Conservation (phyloP, 2,113 vertebrate species). For the Mustela lutreola region DNA sequence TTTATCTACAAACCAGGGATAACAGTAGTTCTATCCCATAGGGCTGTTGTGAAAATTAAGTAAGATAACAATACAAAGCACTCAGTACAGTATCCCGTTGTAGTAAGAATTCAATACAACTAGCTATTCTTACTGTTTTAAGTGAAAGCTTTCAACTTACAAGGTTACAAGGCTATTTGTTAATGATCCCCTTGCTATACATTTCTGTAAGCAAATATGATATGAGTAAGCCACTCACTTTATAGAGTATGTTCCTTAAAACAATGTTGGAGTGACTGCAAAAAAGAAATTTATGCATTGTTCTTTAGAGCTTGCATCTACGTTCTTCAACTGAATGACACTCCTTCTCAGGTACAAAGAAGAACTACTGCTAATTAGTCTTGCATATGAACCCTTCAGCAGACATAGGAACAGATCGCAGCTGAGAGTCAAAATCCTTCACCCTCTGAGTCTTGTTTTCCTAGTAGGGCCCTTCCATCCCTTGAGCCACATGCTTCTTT, state of each 20-base stretch:
- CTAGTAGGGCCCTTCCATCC: not conserved
- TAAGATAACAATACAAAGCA: not conserved
- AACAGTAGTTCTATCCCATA: not conserved
- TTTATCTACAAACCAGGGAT: not conserved
- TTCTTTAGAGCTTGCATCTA: not conserved
- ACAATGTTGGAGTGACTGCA: not conserved
- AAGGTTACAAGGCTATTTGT: not conserved
- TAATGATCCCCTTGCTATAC: not conserved
- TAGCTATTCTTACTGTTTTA: not conserved
- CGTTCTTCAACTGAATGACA: not conserved
- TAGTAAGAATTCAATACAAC: not conserved
- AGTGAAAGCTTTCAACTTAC: not conserved
- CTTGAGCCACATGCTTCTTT: not conserved
- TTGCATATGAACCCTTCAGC: not conserved
- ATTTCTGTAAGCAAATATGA: not conserved
- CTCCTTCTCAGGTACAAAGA: not conserved
- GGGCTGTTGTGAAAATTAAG: not conserved
- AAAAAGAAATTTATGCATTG: not conserved
- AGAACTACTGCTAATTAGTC: slow-evolving; percentile 20
- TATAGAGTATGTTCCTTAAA: not conserved
- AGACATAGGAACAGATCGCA: slow-evolving; percentile 34
- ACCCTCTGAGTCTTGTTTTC: not conserved
- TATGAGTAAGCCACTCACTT: not conserved
- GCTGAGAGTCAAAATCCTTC: not conserved
- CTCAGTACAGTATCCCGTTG: not conserved